phyloP scores from a whole-genome alignment of 1,140 invertebrate species.

The Phymastichus coffea region DNA sequence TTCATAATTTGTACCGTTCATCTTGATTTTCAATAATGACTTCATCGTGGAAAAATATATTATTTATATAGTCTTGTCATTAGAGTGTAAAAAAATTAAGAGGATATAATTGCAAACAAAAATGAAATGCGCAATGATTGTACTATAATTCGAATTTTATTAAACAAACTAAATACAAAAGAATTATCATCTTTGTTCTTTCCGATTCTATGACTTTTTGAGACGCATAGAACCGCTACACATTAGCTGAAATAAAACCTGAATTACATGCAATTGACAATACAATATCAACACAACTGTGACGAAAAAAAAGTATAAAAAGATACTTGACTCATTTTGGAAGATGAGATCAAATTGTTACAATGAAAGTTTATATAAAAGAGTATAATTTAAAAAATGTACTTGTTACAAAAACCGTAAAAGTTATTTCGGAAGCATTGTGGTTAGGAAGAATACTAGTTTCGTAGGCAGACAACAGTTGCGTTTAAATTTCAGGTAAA shows the following conservation, averaged over 20 bases:
- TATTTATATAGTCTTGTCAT: slow-evolving; percentile 25
- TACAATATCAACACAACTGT: too few relatives aligned
- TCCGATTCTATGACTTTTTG: slow-evolving; percentile 15
- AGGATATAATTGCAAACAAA: slow-evolving; percentile 28
- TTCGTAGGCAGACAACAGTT: too few relatives aligned
- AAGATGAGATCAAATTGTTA: background rate
- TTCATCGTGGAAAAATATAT: background rate
- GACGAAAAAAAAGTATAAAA: too few relatives aligned
- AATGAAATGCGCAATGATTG: slow-evolving; percentile 36
- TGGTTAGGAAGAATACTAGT: too few relatives aligned
- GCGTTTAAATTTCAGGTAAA: too few relatives aligned
- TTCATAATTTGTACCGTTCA: background rate
- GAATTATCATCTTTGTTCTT: slow-evolving; percentile 36
- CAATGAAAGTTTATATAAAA: background rate
- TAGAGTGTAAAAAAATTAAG: slow-evolving; percentile 9
- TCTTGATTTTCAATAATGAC: background rate
- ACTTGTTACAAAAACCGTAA: background rate
- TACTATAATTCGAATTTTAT: slow-evolving; percentile 54
- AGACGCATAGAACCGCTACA: slow-evolving; percentile 15
- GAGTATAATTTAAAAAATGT: background rate
- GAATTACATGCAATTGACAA: too few relatives aligned
- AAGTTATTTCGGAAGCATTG: too few relatives aligned
- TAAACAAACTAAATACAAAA: slow-evolving; percentile 55
- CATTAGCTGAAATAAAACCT: too few relatives aligned
- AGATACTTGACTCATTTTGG: too few relatives aligned